phyloP scores from a whole-genome alignment of 2,888 invertebrate species.

The Harpagoxenus sublaevis region DNA sequence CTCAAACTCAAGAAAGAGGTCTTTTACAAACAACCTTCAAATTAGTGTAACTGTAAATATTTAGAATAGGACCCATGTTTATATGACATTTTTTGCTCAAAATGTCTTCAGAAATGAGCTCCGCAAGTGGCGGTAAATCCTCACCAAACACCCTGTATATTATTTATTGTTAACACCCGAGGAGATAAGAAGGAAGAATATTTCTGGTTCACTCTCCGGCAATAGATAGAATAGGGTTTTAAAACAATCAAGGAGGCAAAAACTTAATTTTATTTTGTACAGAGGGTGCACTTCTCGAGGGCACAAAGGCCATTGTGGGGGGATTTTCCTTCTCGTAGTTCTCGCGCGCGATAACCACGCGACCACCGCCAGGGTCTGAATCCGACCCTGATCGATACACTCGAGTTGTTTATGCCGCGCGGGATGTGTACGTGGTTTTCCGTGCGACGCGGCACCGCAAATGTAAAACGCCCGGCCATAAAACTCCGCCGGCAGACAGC shows the following conservation, averaged over 20 bases:
- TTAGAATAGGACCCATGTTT: too few species aligned
- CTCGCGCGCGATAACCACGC: slow-evolving; percentile 34
- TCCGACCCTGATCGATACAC: slow-evolving; percentile 50
- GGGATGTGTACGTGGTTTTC: slow-evolving; percentile 52
- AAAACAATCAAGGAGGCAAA: background rate
- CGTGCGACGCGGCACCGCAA: slow-evolving; percentile 43
- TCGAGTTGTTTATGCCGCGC: slow-evolving; percentile 52
- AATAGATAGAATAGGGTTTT: background rate
- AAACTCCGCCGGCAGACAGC: slow-evolving; percentile 46
- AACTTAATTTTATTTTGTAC: slow-evolving; percentile 25
- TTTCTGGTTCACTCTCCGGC: background rate
- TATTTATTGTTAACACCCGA: background rate
- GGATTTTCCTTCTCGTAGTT: background rate
- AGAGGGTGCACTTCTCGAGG: background rate
- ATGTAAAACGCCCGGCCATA: slow-evolving; percentile 55
- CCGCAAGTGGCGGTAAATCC: too few species aligned
- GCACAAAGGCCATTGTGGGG: slow-evolving; percentile 16
- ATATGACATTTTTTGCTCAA: too few species aligned
- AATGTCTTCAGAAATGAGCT: too few species aligned
- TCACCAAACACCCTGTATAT: background rate
- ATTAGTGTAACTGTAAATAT: too few species aligned
- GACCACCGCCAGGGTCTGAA: slow-evolving; percentile 17
- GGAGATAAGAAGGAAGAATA: background rate
- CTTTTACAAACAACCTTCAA: too few species aligned
- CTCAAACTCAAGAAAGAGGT: too few species aligned